phyloP scores from a whole-genome alignment of 23 tunicate species.

The Halocynthia aurantium region DNA sequence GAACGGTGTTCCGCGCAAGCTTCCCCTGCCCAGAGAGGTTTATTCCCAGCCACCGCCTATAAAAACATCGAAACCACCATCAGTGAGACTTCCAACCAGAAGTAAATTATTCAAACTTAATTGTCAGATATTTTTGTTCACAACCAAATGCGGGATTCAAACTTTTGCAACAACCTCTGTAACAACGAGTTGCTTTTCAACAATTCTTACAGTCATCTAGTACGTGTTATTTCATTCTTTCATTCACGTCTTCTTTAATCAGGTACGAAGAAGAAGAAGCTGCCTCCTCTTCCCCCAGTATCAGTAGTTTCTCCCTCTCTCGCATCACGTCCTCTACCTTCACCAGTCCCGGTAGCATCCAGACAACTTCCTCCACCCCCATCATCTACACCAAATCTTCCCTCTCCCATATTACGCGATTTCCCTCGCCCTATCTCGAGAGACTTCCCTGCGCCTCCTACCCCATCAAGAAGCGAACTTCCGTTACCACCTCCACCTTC shows the following conservation, averaged over 20 bases:
- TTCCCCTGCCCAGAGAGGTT: background rate
- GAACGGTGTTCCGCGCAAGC: background rate
- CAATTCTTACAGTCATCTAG: too few species aligned
- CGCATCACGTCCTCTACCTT: conserved; percentile 11
- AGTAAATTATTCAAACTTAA: background rate
- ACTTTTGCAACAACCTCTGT: too few species aligned
- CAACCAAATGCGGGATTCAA: too few species aligned
- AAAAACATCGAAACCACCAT: conserved; percentile 4
- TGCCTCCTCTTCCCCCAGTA: background rate
- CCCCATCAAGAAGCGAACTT: too few species aligned
- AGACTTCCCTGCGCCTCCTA: too few species aligned
- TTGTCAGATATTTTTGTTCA: too few species aligned
- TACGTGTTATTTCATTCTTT: too few species aligned
- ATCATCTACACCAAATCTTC: background rate
- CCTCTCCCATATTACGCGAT: background rate
- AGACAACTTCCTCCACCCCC: conserved; percentile 3
- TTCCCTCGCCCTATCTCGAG: background rate
- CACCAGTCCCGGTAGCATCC: background rate
- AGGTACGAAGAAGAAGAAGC: background rate
- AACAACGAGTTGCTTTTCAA: too few species aligned
- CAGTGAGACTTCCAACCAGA: background rate
- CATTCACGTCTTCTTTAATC: background rate
- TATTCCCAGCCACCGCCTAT: background rate
- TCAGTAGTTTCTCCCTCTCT: too few species aligned
- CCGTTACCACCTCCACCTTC: too few species aligned